phyloP scores from a whole-genome alignment of 2,888 invertebrate species.

The Leptinotarsa peninsularis region DNA sequence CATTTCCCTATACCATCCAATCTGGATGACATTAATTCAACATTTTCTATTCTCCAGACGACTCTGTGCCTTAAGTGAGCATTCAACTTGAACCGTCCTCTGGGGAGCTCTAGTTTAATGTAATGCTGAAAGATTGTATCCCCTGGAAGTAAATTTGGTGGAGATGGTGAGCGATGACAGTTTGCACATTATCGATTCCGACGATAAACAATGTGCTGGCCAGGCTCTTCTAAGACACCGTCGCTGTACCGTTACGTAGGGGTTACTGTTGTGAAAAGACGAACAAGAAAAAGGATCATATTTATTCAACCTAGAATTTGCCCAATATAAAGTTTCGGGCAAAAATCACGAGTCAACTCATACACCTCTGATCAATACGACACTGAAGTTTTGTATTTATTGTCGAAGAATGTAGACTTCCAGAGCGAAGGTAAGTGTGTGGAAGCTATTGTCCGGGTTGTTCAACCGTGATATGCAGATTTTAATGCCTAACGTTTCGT shows the following conservation, averaged over 20 bases:
- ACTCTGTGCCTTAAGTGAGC: conserved; percentile 14
- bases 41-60: conserved; percentile 23
- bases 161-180: conserved; percentile 34
- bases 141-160: conserved; percentile 32
- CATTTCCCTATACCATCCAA: conserved; percentile 20
- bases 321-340: too few relatives aligned
- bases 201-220: conserved; percentile 36
- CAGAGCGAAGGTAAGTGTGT: too few relatives aligned
- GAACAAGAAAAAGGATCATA: neutral
- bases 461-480: too few relatives aligned
- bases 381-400: too few relatives aligned
- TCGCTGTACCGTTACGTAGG: neutral
- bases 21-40: conserved; percentile 25
- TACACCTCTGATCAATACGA: too few relatives aligned
- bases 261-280: neutral
- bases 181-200: conserved; percentile 39
- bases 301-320: too few relatives aligned
- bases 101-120: conserved; percentile 27
- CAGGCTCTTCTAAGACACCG: conserved; percentile 1
- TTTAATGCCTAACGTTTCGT: too few relatives aligned
- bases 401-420: too few relatives aligned
- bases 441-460: too few relatives aligned
- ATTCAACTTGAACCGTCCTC: conserved; percentile 27
- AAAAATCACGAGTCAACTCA: too few relatives aligned
- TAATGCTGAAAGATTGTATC: conserved; percentile 33